phyloP scores from a whole-genome alignment of 2,113 vertebrate species.

The Junco hyemalis region DNA sequence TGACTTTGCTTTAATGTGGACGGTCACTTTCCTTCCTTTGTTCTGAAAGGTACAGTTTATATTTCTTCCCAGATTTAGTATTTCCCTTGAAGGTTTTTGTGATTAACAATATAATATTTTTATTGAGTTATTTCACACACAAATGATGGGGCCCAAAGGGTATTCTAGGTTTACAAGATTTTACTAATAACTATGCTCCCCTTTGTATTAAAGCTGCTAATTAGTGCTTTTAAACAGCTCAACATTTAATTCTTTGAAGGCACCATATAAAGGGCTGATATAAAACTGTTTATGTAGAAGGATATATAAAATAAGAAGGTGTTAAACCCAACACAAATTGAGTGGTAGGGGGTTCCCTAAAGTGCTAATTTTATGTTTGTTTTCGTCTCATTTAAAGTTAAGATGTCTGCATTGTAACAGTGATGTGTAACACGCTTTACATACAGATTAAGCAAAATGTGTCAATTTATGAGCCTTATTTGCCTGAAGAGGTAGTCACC shows the following conservation, averaged over 20 bases:
- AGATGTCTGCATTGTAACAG: constrained; percentile 66
- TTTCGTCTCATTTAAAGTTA: constrained; percentile 75
- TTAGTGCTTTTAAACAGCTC: constrained; percentile 78
- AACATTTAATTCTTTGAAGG: constrained; percentile 71
- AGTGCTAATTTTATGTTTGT: constrained; percentile 81
- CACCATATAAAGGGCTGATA: constrained; percentile 69
- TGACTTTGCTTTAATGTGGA: constrained; percentile 31
- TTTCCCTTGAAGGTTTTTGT: constrained; percentile 68
- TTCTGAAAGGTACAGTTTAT: constrained; percentile 66
- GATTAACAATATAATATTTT: constrained; percentile 74
- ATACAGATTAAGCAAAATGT: constrained; percentile 70
- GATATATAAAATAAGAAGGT: constrained; percentile 77
- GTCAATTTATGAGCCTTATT: constrained; percentile 63
- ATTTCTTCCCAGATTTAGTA: constrained; percentile 66
- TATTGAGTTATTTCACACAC: constrained; percentile 69
- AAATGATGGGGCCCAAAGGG: constrained; percentile 68
- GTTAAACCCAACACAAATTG: constrained; percentile 75
- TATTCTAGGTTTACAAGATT: constrained; percentile 73
- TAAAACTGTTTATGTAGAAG: constrained; percentile 79
- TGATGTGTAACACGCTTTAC: constrained; percentile 51
- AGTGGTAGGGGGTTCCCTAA: constrained; percentile 68
- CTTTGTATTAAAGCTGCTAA: constrained; percentile 74
- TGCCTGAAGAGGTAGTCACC: constrained; percentile 59
- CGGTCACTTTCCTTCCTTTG: constrained; percentile 63
- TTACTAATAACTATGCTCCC: constrained; percentile 68